Base-by-base conservation (phyloP, 2,113 vertebrate species). In the Thermophis baileyi region DNA sequence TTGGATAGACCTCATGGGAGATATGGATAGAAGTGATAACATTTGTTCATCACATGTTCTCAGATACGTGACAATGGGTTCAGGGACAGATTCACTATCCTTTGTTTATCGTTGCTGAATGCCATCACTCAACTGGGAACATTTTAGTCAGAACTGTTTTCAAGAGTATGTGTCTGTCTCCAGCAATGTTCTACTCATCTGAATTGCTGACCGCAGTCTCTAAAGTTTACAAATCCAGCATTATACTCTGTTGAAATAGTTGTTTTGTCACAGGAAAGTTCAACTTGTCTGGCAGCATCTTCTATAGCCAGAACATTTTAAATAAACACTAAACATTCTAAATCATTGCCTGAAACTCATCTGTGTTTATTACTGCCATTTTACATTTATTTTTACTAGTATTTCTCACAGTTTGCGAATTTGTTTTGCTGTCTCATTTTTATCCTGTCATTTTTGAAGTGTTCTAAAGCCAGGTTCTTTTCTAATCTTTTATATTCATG, bases 161-260 rank as follows among this genome's bases (percentile, higher is more conserved):
- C 88, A 47, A 81, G 47, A 46, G 24, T 85, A 87, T 63, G 18
- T 90, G 44, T 89, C 63, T 57, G 51, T 86, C n/a, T 60, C 24
- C 54, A 47, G 14, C 50, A 85, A 53, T 86, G 27, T 60, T 93
- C 25, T 89, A 63, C 3, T 51, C 44, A 9, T 90, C 54, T 30
- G 69, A 54, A 27, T 49, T 89, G 53, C 88, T 93, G 63, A 57
- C 47, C 54, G 10, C 47, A 27, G 35, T 90, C 69, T 63, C 54
- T 53, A 87, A 87, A 87, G 92, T 81, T 35, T 6, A 44, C 35
- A 93, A 85, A 57, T 51, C 54, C 22, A 54, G 57, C 49, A 89
- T 91, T 53, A 49, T 54, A 85, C 35, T 91, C 86, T 91, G 63
- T 91, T 91, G 22, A n/a, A 51, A 57, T 57, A 60, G 85, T 90